A percentile compares a stretch with the other conserved stretches of the same genome.
Evolutionary conservation across 2,113 vertebrate species (phyloP).

Genomic region (Pachypanchax playfairii): DNA sequence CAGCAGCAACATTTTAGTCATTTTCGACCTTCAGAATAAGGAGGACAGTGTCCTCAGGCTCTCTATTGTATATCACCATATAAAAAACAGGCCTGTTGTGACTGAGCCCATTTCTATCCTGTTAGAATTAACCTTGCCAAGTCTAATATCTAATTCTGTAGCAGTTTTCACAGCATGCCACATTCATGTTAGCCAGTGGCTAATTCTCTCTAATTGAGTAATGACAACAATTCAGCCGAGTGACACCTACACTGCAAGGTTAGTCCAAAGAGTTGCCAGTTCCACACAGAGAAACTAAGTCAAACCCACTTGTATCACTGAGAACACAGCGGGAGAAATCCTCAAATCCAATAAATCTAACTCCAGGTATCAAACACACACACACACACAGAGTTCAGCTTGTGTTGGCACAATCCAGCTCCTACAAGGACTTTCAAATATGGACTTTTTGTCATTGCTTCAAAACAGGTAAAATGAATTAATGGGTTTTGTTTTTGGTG

Average conservation of each 20-base stretch:
- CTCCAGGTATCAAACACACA: slow-evolving; percentile 52
- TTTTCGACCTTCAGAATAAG: slow-evolving; percentile 11
- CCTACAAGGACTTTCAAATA: slow-evolving; percentile 13
- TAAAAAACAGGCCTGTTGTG: slow-evolving; percentile 47
- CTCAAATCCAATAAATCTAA: slow-evolving; percentile 72
- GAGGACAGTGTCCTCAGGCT: slow-evolving; percentile 29
- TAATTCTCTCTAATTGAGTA: slow-evolving; percentile 77
- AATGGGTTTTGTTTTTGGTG: slow-evolving; percentile 4
- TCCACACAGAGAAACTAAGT: slow-evolving; percentile 65
- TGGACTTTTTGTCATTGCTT: slow-evolving; percentile 21
- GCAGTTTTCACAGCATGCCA: slow-evolving; percentile 64
- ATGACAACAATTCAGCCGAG: slow-evolving; percentile 60
- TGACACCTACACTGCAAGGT: slow-evolving; percentile 71
- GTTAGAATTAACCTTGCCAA: slow-evolving; percentile 39
- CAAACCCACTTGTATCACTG: slow-evolving; percentile 44
- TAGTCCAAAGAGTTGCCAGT: slow-evolving; percentile 59
- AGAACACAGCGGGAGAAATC: slow-evolving; percentile 51
- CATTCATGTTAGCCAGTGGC: slow-evolving; percentile 64
- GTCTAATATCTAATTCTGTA: slow-evolving; percentile 50
- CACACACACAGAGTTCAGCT: neutral
- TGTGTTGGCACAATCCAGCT: slow-evolving; percentile 6
- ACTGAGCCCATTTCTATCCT: slow-evolving; percentile 14
- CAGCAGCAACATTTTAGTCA: slow-evolving; percentile 7
- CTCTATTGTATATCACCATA: slow-evolving; percentile 36
- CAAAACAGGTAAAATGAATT: slow-evolving; percentile 45